Evolutionary conservation across 37 sponge, comb jelly and placozoan species (phyloP), one percentile per base, ranked within the genome.

Genomic region (Dysidea cf. avara): DNA sequence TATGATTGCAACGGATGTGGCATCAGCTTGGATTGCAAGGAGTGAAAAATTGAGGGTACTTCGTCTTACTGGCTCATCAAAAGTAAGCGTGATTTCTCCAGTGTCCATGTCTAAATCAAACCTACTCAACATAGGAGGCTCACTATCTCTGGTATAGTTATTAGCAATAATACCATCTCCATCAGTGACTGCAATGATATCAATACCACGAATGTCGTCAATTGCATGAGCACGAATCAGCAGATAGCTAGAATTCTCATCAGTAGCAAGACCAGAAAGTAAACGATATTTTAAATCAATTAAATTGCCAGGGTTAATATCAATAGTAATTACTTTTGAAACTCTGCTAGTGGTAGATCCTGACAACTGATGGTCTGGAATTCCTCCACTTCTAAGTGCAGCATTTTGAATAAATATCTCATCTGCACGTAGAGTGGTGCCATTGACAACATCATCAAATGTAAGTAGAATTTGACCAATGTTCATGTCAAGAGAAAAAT

Each of bases 51-150:
- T 61, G 24, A 66, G 32, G 16, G 31, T 51, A 46, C 11, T 55
- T 48, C 7, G 29, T 2, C 36, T 2, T 16, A 82, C 63, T 9
- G 83, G 75, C 32, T 82, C 83, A 55, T 83, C 78, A 70, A 76
- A 83, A 3, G 88, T 69, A 46, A 95, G 38, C 18, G 63, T 18
- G 0, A 90, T 36, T 36, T 83, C 63, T 0, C 92, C 91, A 50
- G 69, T 17, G 59, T 95, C 62, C 65, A 95, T 53, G 71, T 95
- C 79, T 17, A 95, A 72, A 9, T 56, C 39, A 75, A 85, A 88
- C n/a, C 37, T 39, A 0, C 35, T 51, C 20, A 95, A 59, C 2
- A 22, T 57, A 17, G 96, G 96, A 22, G 76, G 49, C 2, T 37
- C 69, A 13, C 58, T 68, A 56, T 95, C 96, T 21, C 53, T 34